Evolutionary conservation across 1,140 invertebrate species (phyloP).

Genomic region (Hycleus cichorii): DNA sequence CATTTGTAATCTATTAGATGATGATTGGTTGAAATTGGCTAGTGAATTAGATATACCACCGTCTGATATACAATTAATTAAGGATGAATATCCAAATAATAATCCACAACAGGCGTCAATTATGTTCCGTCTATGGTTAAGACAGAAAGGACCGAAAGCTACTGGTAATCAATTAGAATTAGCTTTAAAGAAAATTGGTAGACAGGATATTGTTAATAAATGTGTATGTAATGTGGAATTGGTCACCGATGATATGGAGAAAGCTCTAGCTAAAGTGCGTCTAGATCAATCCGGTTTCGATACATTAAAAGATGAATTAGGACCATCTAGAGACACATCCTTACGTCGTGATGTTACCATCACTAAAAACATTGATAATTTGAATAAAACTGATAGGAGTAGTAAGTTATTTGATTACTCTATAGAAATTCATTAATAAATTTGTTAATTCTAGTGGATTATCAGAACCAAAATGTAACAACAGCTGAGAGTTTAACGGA

Average conservation of each 20-base stretch:
- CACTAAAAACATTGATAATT: slow-evolving; percentile 42
- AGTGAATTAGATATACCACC: slow-evolving; percentile 59
- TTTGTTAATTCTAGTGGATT: slow-evolving; percentile 3
- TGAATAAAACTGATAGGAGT: slow-evolving; percentile 36
- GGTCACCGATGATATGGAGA: slow-evolving; percentile 72
- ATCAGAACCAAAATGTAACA: slow-evolving; percentile 25
- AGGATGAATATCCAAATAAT: slow-evolving; percentile 61
- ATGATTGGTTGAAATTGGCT: slow-evolving; percentile 70
- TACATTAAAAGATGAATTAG: slow-evolving; percentile 64
- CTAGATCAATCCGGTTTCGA: slow-evolving; percentile 73
- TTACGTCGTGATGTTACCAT: slow-evolving; percentile 51
- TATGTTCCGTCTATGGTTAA: slow-evolving; percentile 63
- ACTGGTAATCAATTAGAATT: slow-evolving; percentile 68
- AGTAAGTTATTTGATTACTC: slow-evolving; percentile 19
- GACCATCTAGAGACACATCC: slow-evolving; percentile 55
- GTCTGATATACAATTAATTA: slow-evolving; percentile 64
- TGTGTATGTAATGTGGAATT: slow-evolving; percentile 75
- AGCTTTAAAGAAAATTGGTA: slow-evolving; percentile 62
- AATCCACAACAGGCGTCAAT: slow-evolving; percentile 67
- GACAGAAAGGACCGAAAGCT: slow-evolving; percentile 56
- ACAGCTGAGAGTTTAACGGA: slow-evolving; percentile 33
- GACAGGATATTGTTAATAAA: slow-evolving; percentile 72
- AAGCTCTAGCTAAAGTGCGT: slow-evolving; percentile 65
- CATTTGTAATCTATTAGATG: slow-evolving; percentile 66
- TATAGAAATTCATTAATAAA: not conserved